phyloP scores from a whole-genome alignment of 2,113 vertebrate species.

The Pseudorasbora parva region DNA sequence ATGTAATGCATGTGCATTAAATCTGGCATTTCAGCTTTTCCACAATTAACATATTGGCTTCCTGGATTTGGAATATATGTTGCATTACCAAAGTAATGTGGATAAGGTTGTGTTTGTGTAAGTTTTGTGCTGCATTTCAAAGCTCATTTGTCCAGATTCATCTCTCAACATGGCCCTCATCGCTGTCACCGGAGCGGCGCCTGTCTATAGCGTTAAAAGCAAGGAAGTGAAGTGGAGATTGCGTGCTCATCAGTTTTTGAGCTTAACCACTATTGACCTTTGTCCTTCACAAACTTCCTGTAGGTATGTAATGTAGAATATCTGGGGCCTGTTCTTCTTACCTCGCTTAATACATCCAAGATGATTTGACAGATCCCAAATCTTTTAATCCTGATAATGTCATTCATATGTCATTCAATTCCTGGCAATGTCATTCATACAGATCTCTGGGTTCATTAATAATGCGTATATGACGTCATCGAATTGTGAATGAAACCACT shows the following conservation, averaged over 20 bases:
- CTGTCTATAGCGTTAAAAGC: conserved; percentile 60
- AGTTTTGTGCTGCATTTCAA: conserved; percentile 50
- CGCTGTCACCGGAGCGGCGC: conserved; percentile 56
- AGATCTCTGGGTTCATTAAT: no score
- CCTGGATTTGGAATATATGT: conserved; percentile 35
- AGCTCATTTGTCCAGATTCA: conserved; percentile 57
- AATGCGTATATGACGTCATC: no score
- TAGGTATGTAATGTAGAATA: conserved; percentile 59
- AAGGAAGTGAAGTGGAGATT: conserved; percentile 59
- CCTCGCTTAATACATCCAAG: no score
- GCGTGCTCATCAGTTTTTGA: conserved; percentile 22
- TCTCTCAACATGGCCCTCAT: conserved; percentile 60
- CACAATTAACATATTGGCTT: conserved; percentile 8
- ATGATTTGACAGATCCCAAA: no score
- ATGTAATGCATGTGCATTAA: conserved; percentile 50
- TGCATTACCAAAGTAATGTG: conserved; percentile 7
- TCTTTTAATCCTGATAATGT: no score
- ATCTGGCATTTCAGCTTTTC: conserved; percentile 21
- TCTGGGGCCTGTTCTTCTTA: no score
- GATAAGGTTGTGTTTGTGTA: conserved; percentile 27
- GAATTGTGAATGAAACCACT: no score
- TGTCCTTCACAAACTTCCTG: conserved; percentile 42
- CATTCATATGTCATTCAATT: no score
- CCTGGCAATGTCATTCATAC: no score
- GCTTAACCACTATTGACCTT: conserved; percentile 65